Evolutionary conservation across 1,140 invertebrate genomes (phyloP), one percentile per base, ranked within the genome.

Genomic region (Nomia melanderi): DNA sequence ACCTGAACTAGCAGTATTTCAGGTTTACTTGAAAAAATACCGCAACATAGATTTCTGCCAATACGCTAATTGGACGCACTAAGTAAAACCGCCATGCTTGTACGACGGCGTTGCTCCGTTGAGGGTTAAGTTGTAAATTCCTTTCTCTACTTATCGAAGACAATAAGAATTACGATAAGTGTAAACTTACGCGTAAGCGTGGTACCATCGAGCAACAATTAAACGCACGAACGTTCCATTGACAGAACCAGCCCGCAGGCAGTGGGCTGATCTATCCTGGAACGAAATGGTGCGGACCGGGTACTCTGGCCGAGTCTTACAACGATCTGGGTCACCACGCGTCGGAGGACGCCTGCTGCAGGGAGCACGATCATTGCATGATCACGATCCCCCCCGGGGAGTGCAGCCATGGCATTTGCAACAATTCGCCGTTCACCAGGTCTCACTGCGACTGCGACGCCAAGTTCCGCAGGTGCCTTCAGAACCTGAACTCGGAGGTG

Each of bases 241-340:
- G 12, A 12, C 29, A 89, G 88, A 88, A 89, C 63, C 89, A 89
- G 73, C 65, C 86, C 23, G 50, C 86, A 12, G 86, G 82, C 0
- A 76, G 83, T 39, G 91, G 91, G 20, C 31, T 92, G 23, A 91
- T 94, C 41, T 94, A 94, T 82, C 92, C 93, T 78, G 95, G 95
- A 0, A 96, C 95, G 0, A 95, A 96, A 85, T 96, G 95, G 95
- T 96, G 95, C 81, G 96, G 96, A 12, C 94, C 95, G 4, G 95
- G 95, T 80, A 94, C 94, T 75, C 88, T 93, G 14, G 94, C 95
- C 0, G 82, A 81, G 0, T 93, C 93, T 64, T 95, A 94, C 85
- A 91, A 94, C 36, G 96, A 96, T 50, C 88, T 97, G 29, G 96
- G 96, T 0, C 85, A 90, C 6, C 94, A 95, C 85, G 73, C 87